A percentile compares a stretch with the other conserved stretches of the same genome.
Evolutionary conservation across 2,113 vertebrate species (phyloP).

Genomic region (Dromaius novaehollandiae): DNA sequence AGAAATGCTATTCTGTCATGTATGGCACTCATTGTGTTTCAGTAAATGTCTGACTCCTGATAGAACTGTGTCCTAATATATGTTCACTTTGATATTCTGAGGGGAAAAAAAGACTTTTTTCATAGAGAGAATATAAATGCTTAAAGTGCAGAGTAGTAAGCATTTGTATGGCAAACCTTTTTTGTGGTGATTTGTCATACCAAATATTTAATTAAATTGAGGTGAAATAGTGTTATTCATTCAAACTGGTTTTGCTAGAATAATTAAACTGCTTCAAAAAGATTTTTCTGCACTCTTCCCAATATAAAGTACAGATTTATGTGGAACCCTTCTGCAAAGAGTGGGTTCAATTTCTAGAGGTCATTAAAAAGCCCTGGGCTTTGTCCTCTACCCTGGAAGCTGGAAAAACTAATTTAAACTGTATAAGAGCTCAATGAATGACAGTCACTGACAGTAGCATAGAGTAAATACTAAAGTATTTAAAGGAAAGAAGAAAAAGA

Average conservation of each 20-base stretch:
- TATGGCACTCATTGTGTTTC: neutral
- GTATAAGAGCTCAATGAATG: neutral
- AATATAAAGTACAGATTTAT: neutral
- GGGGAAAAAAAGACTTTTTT: neutral
- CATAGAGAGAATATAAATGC: neutral
- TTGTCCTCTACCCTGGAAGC: neutral
- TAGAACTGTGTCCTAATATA: neutral
- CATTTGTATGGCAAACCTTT: neutral
- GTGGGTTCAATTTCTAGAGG: neutral
- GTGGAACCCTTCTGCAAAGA: neutral
- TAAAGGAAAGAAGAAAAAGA: neutral
- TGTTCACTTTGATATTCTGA: neutral
- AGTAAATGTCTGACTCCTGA: neutral
- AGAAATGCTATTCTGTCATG: neutral
- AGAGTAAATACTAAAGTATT: neutral
- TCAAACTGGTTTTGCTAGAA: neutral
- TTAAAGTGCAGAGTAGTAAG: neutral
- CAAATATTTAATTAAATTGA: conserved; percentile 36
- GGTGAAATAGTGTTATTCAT: conserved; percentile 16
- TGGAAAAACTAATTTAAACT: neutral
- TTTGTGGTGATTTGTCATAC: neutral
- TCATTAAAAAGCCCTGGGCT: neutral
- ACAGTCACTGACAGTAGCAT: neutral
- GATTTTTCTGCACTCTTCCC: neutral
- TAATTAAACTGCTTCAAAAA: conserved; percentile 6